Evolutionary conservation across 2,888 invertebrate genomes (phyloP), one percentile per base, ranked within the genome.

Genomic region (Therioaphis trifolii): DNA sequence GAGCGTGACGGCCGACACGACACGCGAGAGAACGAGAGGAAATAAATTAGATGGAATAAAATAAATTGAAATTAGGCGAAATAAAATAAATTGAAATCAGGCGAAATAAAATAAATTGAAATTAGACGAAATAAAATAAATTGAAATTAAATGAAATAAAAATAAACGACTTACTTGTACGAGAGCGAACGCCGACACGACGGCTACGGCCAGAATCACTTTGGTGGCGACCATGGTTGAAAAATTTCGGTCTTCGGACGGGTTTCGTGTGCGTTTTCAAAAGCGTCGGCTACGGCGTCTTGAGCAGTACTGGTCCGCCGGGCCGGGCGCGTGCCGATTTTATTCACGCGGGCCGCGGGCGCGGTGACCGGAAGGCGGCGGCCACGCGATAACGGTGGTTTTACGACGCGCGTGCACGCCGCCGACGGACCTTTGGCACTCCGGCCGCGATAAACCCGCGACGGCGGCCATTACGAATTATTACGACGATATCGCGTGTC

Each of bases 141-240:
- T 35, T n/a, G n/a, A n/a, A n/a, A 35, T 5, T 35, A 35, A 35
- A 35, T 35, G n/a, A 35, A 35, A 35, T 7, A 7, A 35, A 35
- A 35, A 35, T 35, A 7, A 3, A 46, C 7, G 3, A 58, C 78
- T 79, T 52, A 79, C 78, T 27, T 69, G 69, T 3, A 27, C 40
- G 7, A 27, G 9, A 18, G 52, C 68, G 40, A 68, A n/a, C n/a
- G n/a, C 55, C 3, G 21, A 43, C 4, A 46, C 61, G 27, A 69
- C 14, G 43, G 78, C 68, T 24, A 79, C 55, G 55, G 68, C 55
- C 18, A 79, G 14, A n/a, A 69, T 5, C 9, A 55, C 14, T 69
- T 55, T 79, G 68, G 18, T 9, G 68, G 68, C 24, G 11, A 69
- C 68, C 78, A 79, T 79, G n/a, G n/a, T n/a, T n/a, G n/a, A n/a